These are phyloP conservation scores for Anomalospiza imberbis DNA, from an alignment of 2,797 vertebrate species.

Conservation along the genomic window DNA sequence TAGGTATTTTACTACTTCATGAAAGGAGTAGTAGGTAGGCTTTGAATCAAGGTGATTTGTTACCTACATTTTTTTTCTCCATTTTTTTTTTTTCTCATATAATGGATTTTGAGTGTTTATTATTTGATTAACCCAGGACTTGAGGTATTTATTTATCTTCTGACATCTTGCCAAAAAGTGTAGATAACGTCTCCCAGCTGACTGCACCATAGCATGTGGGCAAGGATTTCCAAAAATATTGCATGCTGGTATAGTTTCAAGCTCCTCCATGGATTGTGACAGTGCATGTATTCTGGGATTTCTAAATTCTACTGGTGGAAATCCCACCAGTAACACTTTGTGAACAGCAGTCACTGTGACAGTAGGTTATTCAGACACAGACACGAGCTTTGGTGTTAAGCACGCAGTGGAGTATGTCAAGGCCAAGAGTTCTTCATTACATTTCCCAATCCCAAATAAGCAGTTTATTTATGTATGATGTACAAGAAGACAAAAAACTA, in stretches of 20 bases:
- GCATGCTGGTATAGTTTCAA: background rate
- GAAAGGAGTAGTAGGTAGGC: background rate
- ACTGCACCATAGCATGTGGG: background rate
- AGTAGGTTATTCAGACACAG: background rate
- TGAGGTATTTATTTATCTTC: background rate
- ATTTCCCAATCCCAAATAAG: background rate
- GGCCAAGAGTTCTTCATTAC: background rate
- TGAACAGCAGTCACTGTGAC: background rate
- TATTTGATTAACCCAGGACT: background rate
- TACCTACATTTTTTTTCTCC: background rate
- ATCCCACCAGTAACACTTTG: background rate
- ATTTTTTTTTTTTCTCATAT: background rate
- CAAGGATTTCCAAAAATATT: background rate
- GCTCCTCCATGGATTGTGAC: background rate
- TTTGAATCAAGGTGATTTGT: background rate
- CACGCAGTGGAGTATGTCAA: fast-evolving
- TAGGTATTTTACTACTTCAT: background rate
- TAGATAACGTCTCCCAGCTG: background rate
- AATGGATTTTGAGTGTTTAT: background rate
- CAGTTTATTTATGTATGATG: background rate
- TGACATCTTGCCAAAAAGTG: background rate
- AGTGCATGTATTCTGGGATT: background rate
- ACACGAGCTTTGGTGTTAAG: background rate
- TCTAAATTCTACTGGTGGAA: background rate
- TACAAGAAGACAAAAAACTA: background rate